A percentile compares a stretch with the other conserved stretches of the same genome.
Evolutionary conservation across 1,140 invertebrate species (phyloP).

Genomic region (Hyphantria cunea): DNA sequence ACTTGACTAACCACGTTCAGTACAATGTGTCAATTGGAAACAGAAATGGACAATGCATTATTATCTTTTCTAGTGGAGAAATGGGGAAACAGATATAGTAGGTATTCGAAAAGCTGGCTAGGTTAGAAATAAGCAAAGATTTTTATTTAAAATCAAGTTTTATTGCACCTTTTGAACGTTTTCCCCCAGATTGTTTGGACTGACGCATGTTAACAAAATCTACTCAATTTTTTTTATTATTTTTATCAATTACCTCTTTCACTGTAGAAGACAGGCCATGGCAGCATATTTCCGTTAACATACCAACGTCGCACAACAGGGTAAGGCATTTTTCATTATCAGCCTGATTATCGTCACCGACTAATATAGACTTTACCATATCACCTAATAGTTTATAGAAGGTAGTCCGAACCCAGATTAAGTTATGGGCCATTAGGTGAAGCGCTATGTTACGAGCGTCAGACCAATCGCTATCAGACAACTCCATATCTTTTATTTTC

Average conservation of each 20-base stretch:
- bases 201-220: too few relatives aligned
- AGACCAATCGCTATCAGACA: constrained; percentile 61
- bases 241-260: constrained; percentile 52
- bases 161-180: too few relatives aligned
- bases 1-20: too few relatives aligned
- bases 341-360: constrained; percentile 55
- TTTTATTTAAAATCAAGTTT: too few relatives aligned
- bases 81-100: too few relatives aligned
- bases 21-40: too few relatives aligned
- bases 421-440: constrained; percentile 73
- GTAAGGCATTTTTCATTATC: constrained; percentile 64
- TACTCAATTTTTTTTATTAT: not conserved
- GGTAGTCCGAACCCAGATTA: constrained; percentile 54
- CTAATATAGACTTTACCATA: constrained; percentile 61
- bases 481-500: constrained; percentile 59
- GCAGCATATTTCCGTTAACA: constrained; percentile 85
- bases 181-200: too few relatives aligned
- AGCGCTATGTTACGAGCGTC: constrained; percentile 68
- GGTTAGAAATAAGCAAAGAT: too few relatives aligned
- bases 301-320: constrained; percentile 81
- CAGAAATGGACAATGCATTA: too few relatives aligned
- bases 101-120: too few relatives aligned
- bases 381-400: constrained; percentile 60
- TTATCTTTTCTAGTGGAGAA: too few relatives aligned
- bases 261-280: constrained; percentile 81